Percentiles rank a stretch among this genome's conserved stretches.
Conservation (phyloP, 2,797 vertebrate genomes). For the Lindbergichthys nudifrons region DNA sequence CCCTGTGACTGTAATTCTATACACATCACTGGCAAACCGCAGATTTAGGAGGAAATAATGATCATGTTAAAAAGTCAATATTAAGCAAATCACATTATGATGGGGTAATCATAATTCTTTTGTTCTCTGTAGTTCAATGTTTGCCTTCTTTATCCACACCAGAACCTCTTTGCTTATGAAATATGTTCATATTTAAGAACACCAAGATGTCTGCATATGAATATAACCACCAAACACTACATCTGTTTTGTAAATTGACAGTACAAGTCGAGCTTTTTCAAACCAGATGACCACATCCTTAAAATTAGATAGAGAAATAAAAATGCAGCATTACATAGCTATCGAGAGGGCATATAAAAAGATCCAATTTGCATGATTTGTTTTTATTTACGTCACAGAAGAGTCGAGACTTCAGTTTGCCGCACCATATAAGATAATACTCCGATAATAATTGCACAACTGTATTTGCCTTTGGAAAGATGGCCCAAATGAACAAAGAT, state of each 20-base stretch:
- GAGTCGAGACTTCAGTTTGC: background rate
- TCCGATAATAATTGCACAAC: background rate
- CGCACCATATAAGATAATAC: background rate
- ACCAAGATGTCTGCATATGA: background rate
- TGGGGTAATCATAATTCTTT: too few relatives aligned
- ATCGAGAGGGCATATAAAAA: background rate
- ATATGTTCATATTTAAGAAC: background rate
- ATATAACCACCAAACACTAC: background rate
- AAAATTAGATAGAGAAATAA: background rate
- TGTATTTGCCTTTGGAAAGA: background rate
- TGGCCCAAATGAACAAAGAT: too few relatives aligned
- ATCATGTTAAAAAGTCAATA: background rate
- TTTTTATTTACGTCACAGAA: background rate
- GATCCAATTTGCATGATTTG: background rate
- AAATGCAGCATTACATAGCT: background rate
- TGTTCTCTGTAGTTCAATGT: background rate
- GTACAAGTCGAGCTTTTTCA: background rate
- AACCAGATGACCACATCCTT: background rate
- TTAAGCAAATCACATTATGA: constrained; percentile 3
- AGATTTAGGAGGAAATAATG: background rate
- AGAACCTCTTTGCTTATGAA: background rate
- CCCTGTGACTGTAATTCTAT: constrained; percentile 4
- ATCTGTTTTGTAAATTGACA: background rate
- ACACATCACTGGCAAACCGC: constrained; percentile 6
- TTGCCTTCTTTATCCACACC: background rate